Conservation (phyloP, 2,888 invertebrate genomes). For the Leptinotarsa tumamoca region DNA sequence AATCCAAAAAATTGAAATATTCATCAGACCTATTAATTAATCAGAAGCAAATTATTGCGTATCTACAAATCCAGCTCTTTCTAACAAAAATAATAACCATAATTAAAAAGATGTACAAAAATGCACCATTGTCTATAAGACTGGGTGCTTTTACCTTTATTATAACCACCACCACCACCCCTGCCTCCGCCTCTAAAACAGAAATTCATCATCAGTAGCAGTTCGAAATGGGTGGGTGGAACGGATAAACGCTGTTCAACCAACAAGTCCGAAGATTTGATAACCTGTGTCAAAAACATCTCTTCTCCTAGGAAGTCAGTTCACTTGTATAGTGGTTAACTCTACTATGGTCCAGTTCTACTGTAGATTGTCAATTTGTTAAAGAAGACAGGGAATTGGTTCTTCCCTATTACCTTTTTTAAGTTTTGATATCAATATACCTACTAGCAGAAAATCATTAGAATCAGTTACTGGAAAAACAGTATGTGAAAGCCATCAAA, state of each 20-base stretch:
- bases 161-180: conserved; percentile 97
- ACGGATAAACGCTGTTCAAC: conserved; percentile 63
- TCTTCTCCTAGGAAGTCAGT: conserved; percentile 41
- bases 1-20: conserved; percentile 15
- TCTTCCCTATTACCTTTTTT: conserved; percentile 11
- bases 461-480: not conserved
- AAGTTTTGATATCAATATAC: conserved; percentile 16
- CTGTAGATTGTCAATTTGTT: conserved; percentile 23
- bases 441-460: conserved; percentile 20
- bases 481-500: not conserved
- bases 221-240: conserved; percentile 67
- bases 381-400: not conserved
- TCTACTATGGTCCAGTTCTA: conserved; percentile 26
- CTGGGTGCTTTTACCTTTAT: conserved; percentile 94
- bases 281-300: conserved; percentile 38
- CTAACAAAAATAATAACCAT: conserved; percentile 45
- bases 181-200: conserved; percentile 94
- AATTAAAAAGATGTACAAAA: conserved; percentile 68
- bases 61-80: conserved; percentile 49
- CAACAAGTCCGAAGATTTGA: conserved; percentile 43
- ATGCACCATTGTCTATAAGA: conserved; percentile 79
- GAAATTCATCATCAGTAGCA: conserved; percentile 77
- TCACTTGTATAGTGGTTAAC: conserved; percentile 35
- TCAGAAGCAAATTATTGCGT: no score
- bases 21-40: not conserved